phyloP scores from a whole-genome alignment of 2,888 invertebrate genomes.

The Ichneumoninae sp. region DNA sequence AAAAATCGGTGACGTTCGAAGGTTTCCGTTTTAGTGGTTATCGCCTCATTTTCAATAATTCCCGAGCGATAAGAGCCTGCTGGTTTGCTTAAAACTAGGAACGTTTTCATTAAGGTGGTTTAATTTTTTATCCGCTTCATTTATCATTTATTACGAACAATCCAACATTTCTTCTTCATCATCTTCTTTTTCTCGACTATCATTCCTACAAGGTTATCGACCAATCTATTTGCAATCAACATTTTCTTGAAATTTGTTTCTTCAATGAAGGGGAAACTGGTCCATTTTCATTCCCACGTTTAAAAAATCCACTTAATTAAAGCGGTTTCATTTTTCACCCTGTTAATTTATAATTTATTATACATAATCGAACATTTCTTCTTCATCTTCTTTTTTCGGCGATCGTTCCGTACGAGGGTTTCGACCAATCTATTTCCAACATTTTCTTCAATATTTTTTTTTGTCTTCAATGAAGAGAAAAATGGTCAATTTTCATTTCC shows the following conservation, averaged over 20 bases:
- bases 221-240: not conserved
- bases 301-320: not conserved
- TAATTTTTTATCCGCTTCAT: not conserved
- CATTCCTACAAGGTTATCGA: not conserved
- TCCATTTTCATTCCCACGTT: not conserved
- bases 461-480: not conserved
- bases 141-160: not conserved
- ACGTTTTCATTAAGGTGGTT: not conserved
- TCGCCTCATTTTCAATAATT: conserved; percentile 30
- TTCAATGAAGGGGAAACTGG: not conserved
- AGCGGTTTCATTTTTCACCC: not conserved
- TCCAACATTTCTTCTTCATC: not conserved
- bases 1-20: conserved; percentile 13
- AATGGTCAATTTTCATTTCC: not conserved
- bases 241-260: not conserved
- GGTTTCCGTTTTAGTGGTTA: not conserved
- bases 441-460: not conserved
- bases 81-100: not conserved
- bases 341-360: too few species aligned
- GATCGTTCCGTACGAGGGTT: not conserved
- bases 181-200: not conserved
- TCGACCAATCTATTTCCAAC: not conserved
- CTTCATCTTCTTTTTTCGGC: not conserved
- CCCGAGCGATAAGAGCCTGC: conserved; percentile 29
- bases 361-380: not conserved